Evolutionary conservation across 2,113 vertebrate genomes (phyloP).

Genomic region (Anolis carolinensis): DNA sequence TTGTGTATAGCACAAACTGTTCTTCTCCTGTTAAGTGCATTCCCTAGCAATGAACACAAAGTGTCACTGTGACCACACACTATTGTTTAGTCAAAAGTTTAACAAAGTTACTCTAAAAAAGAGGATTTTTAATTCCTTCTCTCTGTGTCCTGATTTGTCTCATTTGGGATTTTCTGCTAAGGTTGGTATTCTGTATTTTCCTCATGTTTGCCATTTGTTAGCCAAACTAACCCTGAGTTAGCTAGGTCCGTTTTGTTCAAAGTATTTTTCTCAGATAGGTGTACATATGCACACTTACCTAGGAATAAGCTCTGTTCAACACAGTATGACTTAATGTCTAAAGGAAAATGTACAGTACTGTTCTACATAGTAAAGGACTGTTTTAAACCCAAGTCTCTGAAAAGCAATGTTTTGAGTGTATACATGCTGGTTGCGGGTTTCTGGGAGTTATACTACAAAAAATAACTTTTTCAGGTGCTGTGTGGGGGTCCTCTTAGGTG

Average conservation of each 20-base stretch:
- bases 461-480: too few relatives aligned
- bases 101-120: constrained; percentile 62
- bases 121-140: constrained; percentile 52
- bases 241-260: neutral
- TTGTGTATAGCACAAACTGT: constrained; percentile 43
- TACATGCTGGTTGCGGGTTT: too few relatives aligned
- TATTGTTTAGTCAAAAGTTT: constrained; percentile 65
- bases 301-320: neutral
- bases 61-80: constrained; percentile 84
- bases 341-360: too few relatives aligned
- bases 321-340: too few relatives aligned
- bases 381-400: too few relatives aligned
- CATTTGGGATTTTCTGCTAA: constrained; percentile 54
- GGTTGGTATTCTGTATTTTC: constrained; percentile 30
- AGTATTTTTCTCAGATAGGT: neutral
- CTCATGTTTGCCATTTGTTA: constrained; percentile 53
- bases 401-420: too few relatives aligned
- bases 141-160: constrained; percentile 37
- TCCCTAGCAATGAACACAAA: constrained; percentile 83
- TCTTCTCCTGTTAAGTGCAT: constrained; percentile 69
- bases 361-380: too few relatives aligned
- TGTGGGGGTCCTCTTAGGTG: too few relatives aligned
- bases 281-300: neutral
- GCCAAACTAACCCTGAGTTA: neutral
- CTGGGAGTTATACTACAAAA: too few relatives aligned